phyloP scores from a whole-genome alignment of 2,797 vertebrate species.

The Atherinosoma microstoma region DNA sequence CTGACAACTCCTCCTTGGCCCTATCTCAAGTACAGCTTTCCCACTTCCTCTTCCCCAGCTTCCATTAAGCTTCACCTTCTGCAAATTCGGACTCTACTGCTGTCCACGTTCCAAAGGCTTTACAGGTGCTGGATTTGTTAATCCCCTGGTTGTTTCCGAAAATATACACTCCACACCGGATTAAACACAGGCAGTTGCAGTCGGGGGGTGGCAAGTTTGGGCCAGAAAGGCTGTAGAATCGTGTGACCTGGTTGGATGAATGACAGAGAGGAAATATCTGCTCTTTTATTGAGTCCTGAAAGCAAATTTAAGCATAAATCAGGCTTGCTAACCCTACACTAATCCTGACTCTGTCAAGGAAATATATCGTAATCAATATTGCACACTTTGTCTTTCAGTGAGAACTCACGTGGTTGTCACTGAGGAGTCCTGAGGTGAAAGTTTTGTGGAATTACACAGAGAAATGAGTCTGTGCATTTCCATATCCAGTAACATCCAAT shows the following conservation, averaged over 20 bases:
- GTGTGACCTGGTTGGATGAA: conserved; percentile 11
- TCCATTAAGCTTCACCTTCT: conserved; percentile 80
- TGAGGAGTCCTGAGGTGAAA: not conserved
- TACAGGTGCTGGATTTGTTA: conserved; percentile 48
- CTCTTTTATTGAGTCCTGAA: not conserved
- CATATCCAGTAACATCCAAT: not conserved
- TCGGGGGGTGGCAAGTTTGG: conserved; percentile 13
- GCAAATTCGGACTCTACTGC: conserved; percentile 39
- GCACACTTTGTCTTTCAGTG: not conserved
- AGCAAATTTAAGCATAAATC: not conserved
- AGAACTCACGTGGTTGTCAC: not conserved
- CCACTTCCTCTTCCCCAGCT: conserved; percentile 77
- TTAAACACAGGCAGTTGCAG: conserved; percentile 29
- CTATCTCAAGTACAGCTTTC: conserved; percentile 88
- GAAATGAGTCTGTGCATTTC: conserved; percentile 5
- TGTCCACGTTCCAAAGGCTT: conserved; percentile 67
- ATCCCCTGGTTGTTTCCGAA: conserved; percentile 54
- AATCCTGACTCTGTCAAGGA: not conserved
- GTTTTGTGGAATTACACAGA: not conserved
- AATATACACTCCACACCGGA: conserved; percentile 50
- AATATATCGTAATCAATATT: not conserved
- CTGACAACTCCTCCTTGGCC: conserved; percentile 91
- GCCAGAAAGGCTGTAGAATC: conserved; percentile 18
- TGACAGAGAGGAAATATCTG: conserved; percentile 2
- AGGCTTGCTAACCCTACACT: not conserved